A percentile compares a stretch with the other conserved stretches of the same genome.
These are phyloP conservation scores for Meda fulgida DNA, from an alignment of 2,797 vertebrate genomes.

Conservation along the genomic window DNA sequence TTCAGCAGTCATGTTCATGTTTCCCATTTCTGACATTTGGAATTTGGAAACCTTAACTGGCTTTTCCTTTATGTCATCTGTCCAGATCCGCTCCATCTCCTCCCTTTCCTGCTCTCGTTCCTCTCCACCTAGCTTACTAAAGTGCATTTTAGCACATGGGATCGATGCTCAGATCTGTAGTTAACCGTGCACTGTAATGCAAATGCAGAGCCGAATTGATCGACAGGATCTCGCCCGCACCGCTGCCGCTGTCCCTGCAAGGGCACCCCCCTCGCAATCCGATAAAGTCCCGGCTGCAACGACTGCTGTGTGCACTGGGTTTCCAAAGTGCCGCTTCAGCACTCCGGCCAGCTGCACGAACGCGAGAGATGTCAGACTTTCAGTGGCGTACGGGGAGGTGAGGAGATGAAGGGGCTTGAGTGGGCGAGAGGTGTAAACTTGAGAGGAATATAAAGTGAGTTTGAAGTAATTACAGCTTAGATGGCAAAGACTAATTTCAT, in stretches of 20 bases:
- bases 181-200: conserved; percentile 67
- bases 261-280: conserved; percentile 59
- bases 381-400: conserved; percentile 28
- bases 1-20: conserved; percentile 5
- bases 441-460: conserved; percentile 53
- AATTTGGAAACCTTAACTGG: conserved; percentile 14
- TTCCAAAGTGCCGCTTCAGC: conserved; percentile 60
- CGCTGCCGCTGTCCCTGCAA: conserved; percentile 59
- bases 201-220: conserved; percentile 65
- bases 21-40: background rate
- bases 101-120: conserved; percentile 1
- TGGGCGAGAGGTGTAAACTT: conserved; percentile 45
- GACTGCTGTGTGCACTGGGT: conserved; percentile 31
- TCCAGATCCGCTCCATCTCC: conserved; percentile 2
- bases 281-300: conserved; percentile 55
- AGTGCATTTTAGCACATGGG: conserved; percentile 41
- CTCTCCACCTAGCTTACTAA: conserved; percentile 6
- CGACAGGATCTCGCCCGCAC: conserved; percentile 45
- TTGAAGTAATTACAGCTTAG: conserved; percentile 57
- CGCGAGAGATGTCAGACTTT: conserved; percentile 24
- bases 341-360: conserved; percentile 40
- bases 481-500: conserved; percentile 64
- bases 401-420: conserved; percentile 37
- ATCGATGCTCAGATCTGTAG: conserved; percentile 68
- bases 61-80: conserved; percentile 12